These are phyloP conservation scores for Cyphomyrmex costatus DNA, from an alignment of 1,140 invertebrate genomes.

Conservation along the genomic window DNA sequence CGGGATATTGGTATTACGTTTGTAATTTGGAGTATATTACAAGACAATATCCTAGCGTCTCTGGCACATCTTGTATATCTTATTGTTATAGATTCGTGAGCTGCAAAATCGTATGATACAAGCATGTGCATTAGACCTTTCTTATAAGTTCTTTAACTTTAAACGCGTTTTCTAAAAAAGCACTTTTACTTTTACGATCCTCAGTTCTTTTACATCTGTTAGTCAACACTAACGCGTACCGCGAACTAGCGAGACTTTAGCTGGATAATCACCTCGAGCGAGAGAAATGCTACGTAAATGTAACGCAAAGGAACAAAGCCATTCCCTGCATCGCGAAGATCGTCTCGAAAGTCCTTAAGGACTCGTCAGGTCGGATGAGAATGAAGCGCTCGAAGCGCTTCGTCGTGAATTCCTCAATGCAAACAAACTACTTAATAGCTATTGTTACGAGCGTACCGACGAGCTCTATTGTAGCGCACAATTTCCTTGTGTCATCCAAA, in stretches of 20 bases:
- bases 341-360: slow-evolving; percentile 54
- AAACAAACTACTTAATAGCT: slow-evolving; percentile 83
- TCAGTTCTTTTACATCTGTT: background rate
- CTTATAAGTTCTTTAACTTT: background rate
- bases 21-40: slow-evolving; percentile 41
- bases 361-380: slow-evolving; percentile 27
- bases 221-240: background rate
- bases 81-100: background rate
- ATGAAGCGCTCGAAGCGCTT: slow-evolving; percentile 62
- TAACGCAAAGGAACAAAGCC: slow-evolving; percentile 23
- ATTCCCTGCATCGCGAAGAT: background rate
- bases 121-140: background rate
- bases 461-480: slow-evolving; percentile 57
- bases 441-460: slow-evolving; percentile 74
- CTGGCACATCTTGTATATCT: background rate
- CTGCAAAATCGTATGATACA: slow-evolving; percentile 28
- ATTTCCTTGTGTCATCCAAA: slow-evolving; percentile 56
- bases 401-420: slow-evolving; percentile 78
- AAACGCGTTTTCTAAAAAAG: background rate
- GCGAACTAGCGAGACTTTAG: background rate
- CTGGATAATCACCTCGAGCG: background rate
- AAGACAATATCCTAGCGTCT: background rate
- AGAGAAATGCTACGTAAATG: slow-evolving; percentile 34
- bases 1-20: background rate
- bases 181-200: background rate